These are phyloP conservation scores for Drosophila orena DNA, from an alignment of 1,140 invertebrate species.

Conservation along the genomic window DNA sequence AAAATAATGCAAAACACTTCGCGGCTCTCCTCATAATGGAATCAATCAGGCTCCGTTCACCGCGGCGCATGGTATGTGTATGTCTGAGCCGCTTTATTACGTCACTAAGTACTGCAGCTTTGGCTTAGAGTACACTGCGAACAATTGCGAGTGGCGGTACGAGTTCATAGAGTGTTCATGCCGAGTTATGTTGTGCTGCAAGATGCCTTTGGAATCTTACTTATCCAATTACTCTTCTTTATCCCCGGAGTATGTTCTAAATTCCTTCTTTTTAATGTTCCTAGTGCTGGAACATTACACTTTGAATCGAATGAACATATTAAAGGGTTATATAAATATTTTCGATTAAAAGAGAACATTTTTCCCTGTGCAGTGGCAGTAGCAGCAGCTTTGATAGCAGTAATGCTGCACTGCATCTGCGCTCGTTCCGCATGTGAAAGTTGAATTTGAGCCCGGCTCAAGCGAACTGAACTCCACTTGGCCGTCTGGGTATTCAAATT, in stretches of 20 bases:
- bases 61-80: slow-evolving; percentile 63
- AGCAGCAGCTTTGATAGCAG: slow-evolving; percentile 32
- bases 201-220: too few species aligned
- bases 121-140: slow-evolving; percentile 20
- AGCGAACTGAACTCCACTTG: slow-evolving; percentile 18
- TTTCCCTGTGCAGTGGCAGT: slow-evolving; percentile 9
- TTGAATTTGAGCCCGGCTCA: slow-evolving; percentile 48
- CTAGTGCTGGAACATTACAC: too few species aligned
- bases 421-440: slow-evolving; percentile 70
- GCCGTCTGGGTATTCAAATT: slow-evolving; percentile 67
- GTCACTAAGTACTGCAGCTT: slow-evolving; percentile 45
- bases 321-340: too few species aligned
- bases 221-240: too few species aligned
- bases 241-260: too few species aligned
- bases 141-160: not conserved
- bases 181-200: too few species aligned
- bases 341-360: not conserved
- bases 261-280: too few species aligned
- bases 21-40: slow-evolving; percentile 55
- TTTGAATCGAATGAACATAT: too few species aligned
- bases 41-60: slow-evolving; percentile 71
- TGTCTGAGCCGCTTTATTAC: slow-evolving; percentile 18
- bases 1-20: slow-evolving; percentile 72
- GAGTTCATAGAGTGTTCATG: too few species aligned
- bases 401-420: slow-evolving; percentile 67